These are phyloP conservation scores for Syngnathus scovelli DNA, from an alignment of 2,113 vertebrate genomes.

Conservation along the genomic window DNA sequence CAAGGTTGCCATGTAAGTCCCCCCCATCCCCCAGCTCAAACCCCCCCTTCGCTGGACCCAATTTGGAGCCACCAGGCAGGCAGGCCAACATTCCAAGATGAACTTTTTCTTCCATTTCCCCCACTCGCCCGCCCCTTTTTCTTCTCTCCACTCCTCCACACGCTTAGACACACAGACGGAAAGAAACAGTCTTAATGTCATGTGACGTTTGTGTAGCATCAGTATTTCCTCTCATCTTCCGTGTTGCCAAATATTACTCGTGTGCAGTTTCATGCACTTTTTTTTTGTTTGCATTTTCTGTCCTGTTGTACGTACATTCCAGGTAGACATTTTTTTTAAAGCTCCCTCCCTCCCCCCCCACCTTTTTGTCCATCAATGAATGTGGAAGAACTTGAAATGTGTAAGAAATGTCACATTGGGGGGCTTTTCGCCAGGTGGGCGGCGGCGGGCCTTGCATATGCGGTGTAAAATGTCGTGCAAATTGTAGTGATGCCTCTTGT, in stretches of 20 bases:
- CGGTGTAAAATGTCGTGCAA: conserved; percentile 70
- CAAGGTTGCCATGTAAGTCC: conserved; percentile 82
- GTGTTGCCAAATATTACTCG: conserved; percentile 70
- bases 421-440: not conserved
- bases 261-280: conserved; percentile 60
- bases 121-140: conserved; percentile 40
- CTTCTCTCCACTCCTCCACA: conserved; percentile 17
- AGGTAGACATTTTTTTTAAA: conserved; percentile 37
- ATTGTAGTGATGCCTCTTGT: conserved; percentile 68
- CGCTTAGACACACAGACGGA: conserved; percentile 16
- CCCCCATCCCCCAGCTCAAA: conserved; percentile 1
- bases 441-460: conserved; percentile 42
- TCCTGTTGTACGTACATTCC: conserved; percentile 67
- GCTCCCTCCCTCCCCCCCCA: conserved; percentile 19
- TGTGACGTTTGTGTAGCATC: conserved; percentile 68
- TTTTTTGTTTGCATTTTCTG: conserved; percentile 32
- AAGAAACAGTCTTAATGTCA: conserved; percentile 53
- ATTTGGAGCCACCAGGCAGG: conserved; percentile 38
- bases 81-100: conserved; percentile 76
- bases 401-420: conserved; percentile 35
- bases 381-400: conserved; percentile 54
- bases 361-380: conserved; percentile 51
- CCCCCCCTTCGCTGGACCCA: conserved; percentile 1
- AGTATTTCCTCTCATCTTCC: conserved; percentile 67
- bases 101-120: conserved; percentile 64